Percentiles rank a stretch among this genome's conserved stretches.
Conservation (phyloP, 2,113 vertebrate species). For the Sialia sialis region DNA sequence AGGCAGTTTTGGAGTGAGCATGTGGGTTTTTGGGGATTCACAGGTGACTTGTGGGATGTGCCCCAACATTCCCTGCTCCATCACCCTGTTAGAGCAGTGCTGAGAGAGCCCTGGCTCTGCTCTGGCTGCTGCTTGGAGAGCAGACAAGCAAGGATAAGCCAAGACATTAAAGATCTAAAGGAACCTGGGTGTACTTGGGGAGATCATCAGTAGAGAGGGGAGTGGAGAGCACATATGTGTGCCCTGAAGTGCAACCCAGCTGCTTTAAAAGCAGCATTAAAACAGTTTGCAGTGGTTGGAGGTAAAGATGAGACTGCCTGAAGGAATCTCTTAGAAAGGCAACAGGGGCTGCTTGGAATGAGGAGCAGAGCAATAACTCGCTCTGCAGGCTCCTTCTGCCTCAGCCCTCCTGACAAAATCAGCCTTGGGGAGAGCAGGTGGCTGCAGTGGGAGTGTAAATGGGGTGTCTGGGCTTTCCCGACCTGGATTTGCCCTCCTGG, state of each 20-base stretch:
- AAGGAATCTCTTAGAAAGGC: not conserved
- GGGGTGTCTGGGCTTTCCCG: not conserved
- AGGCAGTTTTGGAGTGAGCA: not conserved
- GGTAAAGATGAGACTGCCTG: not conserved
- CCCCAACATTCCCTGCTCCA: not conserved
- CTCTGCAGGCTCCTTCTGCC: not conserved
- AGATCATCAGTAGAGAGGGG: not conserved
- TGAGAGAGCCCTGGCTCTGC: not conserved
- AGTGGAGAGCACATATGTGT: not conserved
- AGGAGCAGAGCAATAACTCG: fast-evolving
- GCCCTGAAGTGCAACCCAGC: not conserved
- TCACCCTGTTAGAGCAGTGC: not conserved
- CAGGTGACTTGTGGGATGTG: not conserved
- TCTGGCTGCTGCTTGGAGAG: not conserved
- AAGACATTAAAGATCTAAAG: not conserved
- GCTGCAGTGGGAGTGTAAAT: not conserved
- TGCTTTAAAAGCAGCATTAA: not conserved
- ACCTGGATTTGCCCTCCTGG: not conserved
- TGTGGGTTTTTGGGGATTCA: not conserved
- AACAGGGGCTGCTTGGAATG: not conserved
- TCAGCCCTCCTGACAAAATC: not conserved
- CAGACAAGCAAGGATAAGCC: not conserved
- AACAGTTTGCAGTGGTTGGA: not conserved
- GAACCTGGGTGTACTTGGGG: not conserved
- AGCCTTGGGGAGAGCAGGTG: not conserved